Evolutionary conservation across 2,888 invertebrate genomes (phyloP).

Genomic region (Agapostemon virescens): DNA sequence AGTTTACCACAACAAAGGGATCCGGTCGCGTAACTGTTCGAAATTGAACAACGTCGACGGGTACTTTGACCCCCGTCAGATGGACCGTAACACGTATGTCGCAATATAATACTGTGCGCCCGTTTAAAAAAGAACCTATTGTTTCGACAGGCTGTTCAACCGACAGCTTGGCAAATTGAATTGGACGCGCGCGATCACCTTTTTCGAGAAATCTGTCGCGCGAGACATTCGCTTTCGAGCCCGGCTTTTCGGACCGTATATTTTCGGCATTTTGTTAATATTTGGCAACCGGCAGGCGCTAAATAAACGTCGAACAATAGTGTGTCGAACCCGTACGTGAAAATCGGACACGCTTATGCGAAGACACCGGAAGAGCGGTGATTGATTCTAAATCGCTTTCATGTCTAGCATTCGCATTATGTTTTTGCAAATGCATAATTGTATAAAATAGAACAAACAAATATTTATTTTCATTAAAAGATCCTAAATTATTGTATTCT

Average conservation of each 20-base stretch:
- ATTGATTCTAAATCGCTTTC: neutral
- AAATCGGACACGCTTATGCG: neutral
- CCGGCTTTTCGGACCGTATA: neutral
- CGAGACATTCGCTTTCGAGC: neutral
- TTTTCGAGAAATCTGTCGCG: neutral
- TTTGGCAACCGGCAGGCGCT: neutral
- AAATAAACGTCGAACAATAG: neutral
- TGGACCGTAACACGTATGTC: neutral
- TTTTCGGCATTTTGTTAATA: neutral
- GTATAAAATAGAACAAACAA: too few relatives aligned
- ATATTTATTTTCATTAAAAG: too few relatives aligned
- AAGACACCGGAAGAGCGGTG: neutral
- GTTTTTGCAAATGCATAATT: too few relatives aligned
- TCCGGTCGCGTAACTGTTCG: neutral
- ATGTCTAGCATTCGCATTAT: neutral
- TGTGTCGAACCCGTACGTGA: neutral
- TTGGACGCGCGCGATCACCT: too few relatives aligned
- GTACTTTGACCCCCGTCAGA: slow-evolving; percentile 39
- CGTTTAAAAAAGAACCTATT: neutral
- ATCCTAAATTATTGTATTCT: too few relatives aligned
- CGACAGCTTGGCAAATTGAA: slow-evolving; percentile 28
- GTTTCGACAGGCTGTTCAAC: neutral
- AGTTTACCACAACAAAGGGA: slow-evolving; percentile 25
- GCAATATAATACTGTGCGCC: slow-evolving; percentile 1
- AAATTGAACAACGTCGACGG: slow-evolving; percentile 37